These are phyloP conservation scores for Spinus olivaceus DNA, from an alignment of 2,797 vertebrate genomes.

Conservation along the genomic window DNA sequence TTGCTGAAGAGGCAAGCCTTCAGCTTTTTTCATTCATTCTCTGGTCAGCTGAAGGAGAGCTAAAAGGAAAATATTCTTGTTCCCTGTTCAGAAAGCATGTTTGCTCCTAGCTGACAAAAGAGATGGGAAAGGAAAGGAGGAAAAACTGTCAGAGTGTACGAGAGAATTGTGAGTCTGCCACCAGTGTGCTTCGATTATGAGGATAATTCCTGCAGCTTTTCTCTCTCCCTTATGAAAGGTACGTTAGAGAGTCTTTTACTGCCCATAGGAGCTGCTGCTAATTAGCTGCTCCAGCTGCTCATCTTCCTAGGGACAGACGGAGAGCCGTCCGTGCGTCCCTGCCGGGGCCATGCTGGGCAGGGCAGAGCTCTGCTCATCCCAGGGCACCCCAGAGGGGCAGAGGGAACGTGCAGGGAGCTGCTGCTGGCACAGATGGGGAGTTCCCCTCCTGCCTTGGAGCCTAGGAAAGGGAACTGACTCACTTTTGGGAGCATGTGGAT, in stretches of 20 bases:
- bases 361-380: fast-evolving
- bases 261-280: neutral
- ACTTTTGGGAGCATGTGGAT: neutral
- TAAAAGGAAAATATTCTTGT: neutral
- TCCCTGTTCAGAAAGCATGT: neutral
- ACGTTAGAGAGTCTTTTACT: neutral
- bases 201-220: neutral
- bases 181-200: neutral
- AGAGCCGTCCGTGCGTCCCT: fast-evolving
- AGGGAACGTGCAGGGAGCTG: neutral
- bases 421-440: neutral
- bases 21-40: neutral
- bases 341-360: fast-evolving
- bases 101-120: neutral
- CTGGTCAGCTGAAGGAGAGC: neutral
- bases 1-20: neutral
- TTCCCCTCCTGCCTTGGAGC: neutral
- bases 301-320: neutral
- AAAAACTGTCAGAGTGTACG: neutral
- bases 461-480: neutral
- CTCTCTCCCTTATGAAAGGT: neutral
- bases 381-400: neutral
- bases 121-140: neutral
- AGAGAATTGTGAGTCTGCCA: neutral
- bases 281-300: neutral